These are phyloP conservation scores for Dermolepida albohirtum DNA, from an alignment of 2,888 invertebrate genomes.

Conservation along the genomic window DNA sequence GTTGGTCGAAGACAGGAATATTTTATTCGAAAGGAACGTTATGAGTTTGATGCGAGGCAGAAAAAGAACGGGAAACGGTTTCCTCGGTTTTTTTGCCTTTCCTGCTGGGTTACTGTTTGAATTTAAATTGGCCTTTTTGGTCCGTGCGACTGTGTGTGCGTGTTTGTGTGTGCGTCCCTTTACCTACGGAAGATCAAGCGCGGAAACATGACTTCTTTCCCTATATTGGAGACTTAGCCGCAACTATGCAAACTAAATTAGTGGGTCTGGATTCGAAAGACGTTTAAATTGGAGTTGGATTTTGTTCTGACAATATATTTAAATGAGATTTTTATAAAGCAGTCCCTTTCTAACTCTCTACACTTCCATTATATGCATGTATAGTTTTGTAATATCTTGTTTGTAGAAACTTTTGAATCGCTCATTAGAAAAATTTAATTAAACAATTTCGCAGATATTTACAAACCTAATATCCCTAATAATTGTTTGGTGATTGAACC, in stretches of 20 bases:
- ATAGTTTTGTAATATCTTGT: no score
- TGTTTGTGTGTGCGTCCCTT: neutral
- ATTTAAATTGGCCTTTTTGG: slow-evolving; percentile 37
- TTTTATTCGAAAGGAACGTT: slow-evolving; percentile 18
- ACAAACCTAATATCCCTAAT: no score
- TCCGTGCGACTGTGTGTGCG: no score
- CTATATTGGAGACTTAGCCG: neutral
- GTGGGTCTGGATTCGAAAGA: neutral
- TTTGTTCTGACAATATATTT: no score
- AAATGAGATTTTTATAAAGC: no score
- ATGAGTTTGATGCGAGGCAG: neutral
- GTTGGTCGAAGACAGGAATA: slow-evolving; percentile 20
- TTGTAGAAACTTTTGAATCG: no score
- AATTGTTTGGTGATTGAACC: no score
- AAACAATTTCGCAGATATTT: no score
- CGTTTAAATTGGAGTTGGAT: no score
- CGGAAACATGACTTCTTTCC: slow-evolving; percentile 19
- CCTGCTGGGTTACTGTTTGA: slow-evolving; percentile 30
- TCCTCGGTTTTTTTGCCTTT: slow-evolving; percentile 9
- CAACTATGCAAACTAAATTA: slow-evolving; percentile 26
- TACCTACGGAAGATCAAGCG: slow-evolving; percentile 13
- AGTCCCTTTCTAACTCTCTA: no score
- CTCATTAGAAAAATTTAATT: no score
- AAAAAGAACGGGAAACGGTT: slow-evolving; percentile 15
- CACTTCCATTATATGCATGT: no score